phyloP scores from a whole-genome alignment of 2,797 vertebrate genomes.

The Percopsis omiscomaycus region DNA sequence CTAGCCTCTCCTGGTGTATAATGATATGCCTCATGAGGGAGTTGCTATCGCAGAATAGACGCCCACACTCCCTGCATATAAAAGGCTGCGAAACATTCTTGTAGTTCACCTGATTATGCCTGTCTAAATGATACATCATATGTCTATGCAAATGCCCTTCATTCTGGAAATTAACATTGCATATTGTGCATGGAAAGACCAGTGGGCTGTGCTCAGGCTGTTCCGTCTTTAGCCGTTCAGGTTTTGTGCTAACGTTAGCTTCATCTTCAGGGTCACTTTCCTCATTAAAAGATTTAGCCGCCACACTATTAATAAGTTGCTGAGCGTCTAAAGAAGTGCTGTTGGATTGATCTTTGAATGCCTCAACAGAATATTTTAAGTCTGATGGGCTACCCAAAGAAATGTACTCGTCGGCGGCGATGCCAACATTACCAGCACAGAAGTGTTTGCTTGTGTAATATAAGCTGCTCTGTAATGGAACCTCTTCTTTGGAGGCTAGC shows the following conservation, averaged over 20 bases:
- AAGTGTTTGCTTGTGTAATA: conserved; percentile 76
- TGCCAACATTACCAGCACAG: conserved; percentile 71
- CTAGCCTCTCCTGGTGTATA: conserved; percentile 89
- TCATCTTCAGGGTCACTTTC: conserved; percentile 82
- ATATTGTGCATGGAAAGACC: conserved; percentile 90
- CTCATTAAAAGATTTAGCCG: conserved; percentile 77
- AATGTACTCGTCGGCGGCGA: conserved; percentile 42
- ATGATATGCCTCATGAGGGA: conserved; percentile 93
- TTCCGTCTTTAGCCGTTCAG: conserved; percentile 82
- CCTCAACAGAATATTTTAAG: conserved; percentile 80
- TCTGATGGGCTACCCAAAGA: conserved; percentile 66
- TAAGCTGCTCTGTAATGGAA: conserved; percentile 74
- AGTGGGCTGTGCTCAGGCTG: conserved; percentile 82
- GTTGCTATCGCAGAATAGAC: conserved; percentile 90
- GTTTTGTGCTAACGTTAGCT: conserved; percentile 79
- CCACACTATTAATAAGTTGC: conserved; percentile 80
- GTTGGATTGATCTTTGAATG: conserved; percentile 71
- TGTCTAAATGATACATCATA: conserved; percentile 98
- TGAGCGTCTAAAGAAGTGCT: conserved; percentile 79
- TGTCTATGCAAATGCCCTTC: conserved; percentile 92
- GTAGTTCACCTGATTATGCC: conserved; percentile 91
- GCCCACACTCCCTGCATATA: conserved; percentile 92
- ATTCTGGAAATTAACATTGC: conserved; percentile 93
- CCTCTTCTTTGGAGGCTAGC: conserved; percentile 80
- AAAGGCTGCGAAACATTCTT: conserved; percentile 86